Percentiles rank a stretch among this genome's conserved stretches.
phyloP scores from a whole-genome alignment of 2,797 vertebrate genomes.

The Gila robusta region DNA sequence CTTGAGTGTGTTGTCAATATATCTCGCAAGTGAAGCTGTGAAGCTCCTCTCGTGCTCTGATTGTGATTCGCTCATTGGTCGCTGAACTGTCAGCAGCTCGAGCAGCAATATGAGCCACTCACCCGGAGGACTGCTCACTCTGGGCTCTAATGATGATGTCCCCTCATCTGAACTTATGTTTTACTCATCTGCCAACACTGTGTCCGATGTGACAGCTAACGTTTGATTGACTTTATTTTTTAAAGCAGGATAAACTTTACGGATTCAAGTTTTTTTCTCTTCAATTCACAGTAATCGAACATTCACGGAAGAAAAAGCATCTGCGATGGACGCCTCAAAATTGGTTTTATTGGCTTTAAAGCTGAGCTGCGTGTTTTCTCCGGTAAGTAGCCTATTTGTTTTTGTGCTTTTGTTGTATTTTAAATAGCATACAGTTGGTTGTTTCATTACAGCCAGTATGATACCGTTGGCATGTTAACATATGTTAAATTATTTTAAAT shows the following conservation, averaged over 20 bases:
- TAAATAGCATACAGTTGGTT: background rate
- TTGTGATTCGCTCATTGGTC: constrained; percentile 45
- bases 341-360: constrained; percentile 40
- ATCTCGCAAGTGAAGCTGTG: constrained; percentile 10
- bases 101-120: constrained; percentile 2
- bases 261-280: constrained; percentile 16
- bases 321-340: constrained; percentile 47
- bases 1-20: background rate
- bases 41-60: background rate
- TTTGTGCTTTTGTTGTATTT: background rate
- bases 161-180: constrained; percentile 12
- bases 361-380: constrained; percentile 33
- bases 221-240: constrained; percentile 1
- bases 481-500: background rate
- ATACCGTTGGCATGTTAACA: background rate
- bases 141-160: constrained; percentile 42
- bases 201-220: background rate
- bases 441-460: background rate
- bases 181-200: background rate
- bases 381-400: constrained; percentile 47
- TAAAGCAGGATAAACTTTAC: constrained; percentile 31
- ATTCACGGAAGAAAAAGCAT: background rate
- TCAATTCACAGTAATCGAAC: background rate
- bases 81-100: constrained; percentile 36
- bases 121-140: constrained; percentile 8